phyloP scores from a whole-genome alignment of 2,797 vertebrate genomes.

The Channa striata region DNA sequence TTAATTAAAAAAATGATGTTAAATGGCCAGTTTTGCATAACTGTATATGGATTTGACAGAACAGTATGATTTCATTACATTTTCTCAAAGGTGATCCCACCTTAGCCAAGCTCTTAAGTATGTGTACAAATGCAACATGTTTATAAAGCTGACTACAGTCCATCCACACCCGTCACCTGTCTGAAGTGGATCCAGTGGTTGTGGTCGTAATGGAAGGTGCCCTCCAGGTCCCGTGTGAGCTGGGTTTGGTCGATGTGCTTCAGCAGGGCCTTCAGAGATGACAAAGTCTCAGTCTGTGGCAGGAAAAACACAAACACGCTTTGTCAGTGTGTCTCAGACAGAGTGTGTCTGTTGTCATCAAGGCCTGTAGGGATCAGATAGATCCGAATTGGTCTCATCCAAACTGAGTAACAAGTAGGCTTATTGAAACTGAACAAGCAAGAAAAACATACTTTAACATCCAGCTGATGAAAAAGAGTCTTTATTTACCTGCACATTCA shows the following conservation, averaged over 20 bases:
- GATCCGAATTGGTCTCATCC: no score
- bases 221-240: conserved; percentile 87
- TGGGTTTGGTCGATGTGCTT: conserved; percentile 87
- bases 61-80: background rate
- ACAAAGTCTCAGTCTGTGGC: conserved; percentile 85
- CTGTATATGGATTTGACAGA: background rate
- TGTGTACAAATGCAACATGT: conserved; percentile 11
- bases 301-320: conserved; percentile 26
- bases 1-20: no score
- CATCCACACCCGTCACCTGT: conserved; percentile 72
- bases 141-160: background rate
- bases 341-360: no score
- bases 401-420: background rate
- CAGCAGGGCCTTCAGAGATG: conserved; percentile 86
- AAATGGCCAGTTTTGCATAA: background rate
- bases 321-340: background rate
- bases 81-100: background rate
- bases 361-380: background rate
- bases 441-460: background rate
- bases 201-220: conserved; percentile 87
- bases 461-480: background rate
- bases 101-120: background rate
- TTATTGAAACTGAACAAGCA: background rate
- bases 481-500: conserved; percentile 81
- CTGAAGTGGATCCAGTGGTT: conserved; percentile 88